Base-by-base conservation (phyloP, 64 coral and sea anemone species). In the Stichodactyla helianthus region DNA sequence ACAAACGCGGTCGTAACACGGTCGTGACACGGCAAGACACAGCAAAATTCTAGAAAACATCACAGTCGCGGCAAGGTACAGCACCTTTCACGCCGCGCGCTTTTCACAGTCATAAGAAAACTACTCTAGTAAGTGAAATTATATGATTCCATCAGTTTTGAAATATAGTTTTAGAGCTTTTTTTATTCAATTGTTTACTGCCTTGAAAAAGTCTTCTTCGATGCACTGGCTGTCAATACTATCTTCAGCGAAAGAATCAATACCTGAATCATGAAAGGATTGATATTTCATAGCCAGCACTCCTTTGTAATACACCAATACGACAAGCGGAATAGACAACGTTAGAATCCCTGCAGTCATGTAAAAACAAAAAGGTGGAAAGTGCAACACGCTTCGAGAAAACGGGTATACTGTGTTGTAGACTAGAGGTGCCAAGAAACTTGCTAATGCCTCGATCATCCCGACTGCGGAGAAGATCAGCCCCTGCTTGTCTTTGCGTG, bases 291-390 rank as follows among this genome's bases (percentile, higher is more conserved):
- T 74, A 4, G 68, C 0, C 12, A 31, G 10, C 22, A 74, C 25
- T 27, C 68, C 68, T 74, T 82, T 82, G 22, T 27, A 82, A 18
- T 82, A 57, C 6, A 82, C 22, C 14, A 54, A 15, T 51, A 82
- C 52, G 9, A 82, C 22, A 26, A 82, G 79, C 17, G 79, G 79
- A 52, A 82, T 19, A 54, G 52, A 57, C 53, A 83, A 5, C 0
- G 86, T 23, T 54, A 74, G 27, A 27, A 92, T 87, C 6, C 58
- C 85, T 0, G 90, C 90, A 25, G 90, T 87, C 59, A 92, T 51
- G 12, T 56, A 62, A 82, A 87, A 92, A 87, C 90, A 92, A 64
- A 92, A 92, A 19, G 71, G 70, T n/a, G 90, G 90, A 17, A 92
- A 92, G 53, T 92, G 84, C 52, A 87, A 20, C 51, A 61, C 63